A percentile compares a stretch with the other conserved stretches of the same genome.
These are phyloP conservation scores for Morus bassanus DNA, from an alignment of 2,797 vertebrate species.

Conservation along the genomic window DNA sequence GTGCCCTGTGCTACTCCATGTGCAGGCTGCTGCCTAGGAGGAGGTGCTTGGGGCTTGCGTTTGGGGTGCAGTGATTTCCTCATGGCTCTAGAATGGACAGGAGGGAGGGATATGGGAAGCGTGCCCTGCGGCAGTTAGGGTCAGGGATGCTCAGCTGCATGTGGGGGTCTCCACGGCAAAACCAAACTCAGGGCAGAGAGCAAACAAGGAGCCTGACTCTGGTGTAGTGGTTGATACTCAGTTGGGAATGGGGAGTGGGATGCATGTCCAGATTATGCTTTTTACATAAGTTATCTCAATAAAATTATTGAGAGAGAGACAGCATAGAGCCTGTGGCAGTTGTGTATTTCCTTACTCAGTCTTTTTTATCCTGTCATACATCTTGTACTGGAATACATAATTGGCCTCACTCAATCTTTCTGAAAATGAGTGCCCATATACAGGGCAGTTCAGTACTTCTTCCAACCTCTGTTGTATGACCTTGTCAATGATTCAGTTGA, in stretches of 20 bases:
- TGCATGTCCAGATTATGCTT: not conserved
- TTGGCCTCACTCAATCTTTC: not conserved
- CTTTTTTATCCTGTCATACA: not conserved
- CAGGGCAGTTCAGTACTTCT: not conserved
- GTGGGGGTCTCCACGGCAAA: not conserved
- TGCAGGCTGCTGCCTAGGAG: not conserved
- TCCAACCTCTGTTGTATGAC: not conserved
- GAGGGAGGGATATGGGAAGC: not conserved
- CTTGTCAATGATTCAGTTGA: not conserved
- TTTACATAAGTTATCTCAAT: not conserved
- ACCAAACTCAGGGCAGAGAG: not conserved
- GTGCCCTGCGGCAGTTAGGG: not conserved
- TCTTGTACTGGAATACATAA: not conserved
- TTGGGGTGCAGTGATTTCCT: not conserved
- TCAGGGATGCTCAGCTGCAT: not conserved
- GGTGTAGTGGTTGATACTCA: not conserved
- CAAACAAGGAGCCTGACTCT: not conserved
- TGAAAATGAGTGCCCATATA: fast-evolving
- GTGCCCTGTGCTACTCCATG: not conserved
- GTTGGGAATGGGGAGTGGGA: not conserved
- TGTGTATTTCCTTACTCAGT: not conserved
- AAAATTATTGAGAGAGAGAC: not conserved
- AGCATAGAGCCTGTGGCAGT: not conserved
- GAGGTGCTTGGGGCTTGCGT: fast-evolving
- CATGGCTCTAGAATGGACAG: not conserved